phyloP scores from a whole-genome alignment of 2,888 invertebrate species.

The Leucania comma region DNA sequence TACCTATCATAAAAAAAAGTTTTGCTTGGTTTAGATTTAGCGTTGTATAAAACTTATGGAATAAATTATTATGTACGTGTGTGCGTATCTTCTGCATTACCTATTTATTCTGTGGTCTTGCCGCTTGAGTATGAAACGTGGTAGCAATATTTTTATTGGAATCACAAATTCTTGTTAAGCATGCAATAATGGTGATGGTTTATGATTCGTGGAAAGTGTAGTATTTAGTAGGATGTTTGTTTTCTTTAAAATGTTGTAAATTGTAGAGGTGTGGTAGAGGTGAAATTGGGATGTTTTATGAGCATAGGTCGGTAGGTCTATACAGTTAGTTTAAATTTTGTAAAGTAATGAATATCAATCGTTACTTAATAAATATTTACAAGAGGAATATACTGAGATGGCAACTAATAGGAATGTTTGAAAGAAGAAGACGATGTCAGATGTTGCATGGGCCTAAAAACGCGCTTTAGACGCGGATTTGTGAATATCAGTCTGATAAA shows the following conservation, averaged over 20 bases:
- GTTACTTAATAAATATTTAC: no score
- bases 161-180: slow-evolving; percentile 60
- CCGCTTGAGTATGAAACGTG: slow-evolving; percentile 19
- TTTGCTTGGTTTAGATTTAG: no score
- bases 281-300: not conserved
- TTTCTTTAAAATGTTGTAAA: slow-evolving; percentile 9
- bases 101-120: not conserved
- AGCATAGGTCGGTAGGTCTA: no score
- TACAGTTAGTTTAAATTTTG: not conserved
- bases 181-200: slow-evolving; percentile 69
- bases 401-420: not conserved
- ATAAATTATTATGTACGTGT: no score
- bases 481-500: no score
- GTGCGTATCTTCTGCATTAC: slow-evolving; percentile 11
- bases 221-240: slow-evolving; percentile 9
- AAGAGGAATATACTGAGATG: not conserved
- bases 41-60: no score
- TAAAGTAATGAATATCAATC: not conserved
- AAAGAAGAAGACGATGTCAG: no score
- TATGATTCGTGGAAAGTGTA: slow-evolving; percentile 37
- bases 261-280: no score
- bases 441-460: no score
- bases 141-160: slow-evolving; percentile 51
- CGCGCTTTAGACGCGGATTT: no score
- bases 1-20: no score